Evolutionary conservation across 35 echinoderm and acorn worm species (phyloP), one percentile per base, ranked within the genome.

Genomic region (Hemicentrotus pulcherrimus): DNA sequence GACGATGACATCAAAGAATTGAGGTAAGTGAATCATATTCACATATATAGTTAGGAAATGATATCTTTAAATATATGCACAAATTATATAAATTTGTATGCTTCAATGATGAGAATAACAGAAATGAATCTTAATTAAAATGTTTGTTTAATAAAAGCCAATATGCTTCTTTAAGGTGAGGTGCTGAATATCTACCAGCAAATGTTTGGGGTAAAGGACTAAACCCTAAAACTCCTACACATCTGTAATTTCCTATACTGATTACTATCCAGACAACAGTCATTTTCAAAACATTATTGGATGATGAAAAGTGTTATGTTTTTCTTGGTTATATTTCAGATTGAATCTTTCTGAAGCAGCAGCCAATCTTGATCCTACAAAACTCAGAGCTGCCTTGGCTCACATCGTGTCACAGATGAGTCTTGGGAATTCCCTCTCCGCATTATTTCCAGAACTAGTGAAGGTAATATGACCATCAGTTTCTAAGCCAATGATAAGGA

Each of bases 391-490:
- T 46, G 91, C 91, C 11, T 33, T 93, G 46, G 91, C 91, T 31
- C 91, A 93, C 11, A 93, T 93, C 9, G 91, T 93, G 11, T 18
- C 18, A 46, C 91, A 93, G 91, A 93, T 93, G 91, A 93, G 32
- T 16, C 48, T 46, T 30, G 91, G 91, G 48, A 93, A 48, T 93
- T 31, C 91, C 46, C 91, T 93, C 46, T 93, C 91, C 0, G 91
- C 46, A 52, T 47, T 93, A 14, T 93, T 93, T 33, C 91, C 91
- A 55, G 91, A 93, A 93, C 91, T 93, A n/a, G 91, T 93, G 13
- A 93, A 93, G 91, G 91, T 93, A 47, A 50, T 14, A 14, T 90
- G 28, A 86, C 86, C 1, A 86, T 22, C 50, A 55, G 10, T 55
- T 14, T 55, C 50, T 12, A 55, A 55, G 50, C 50, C 9, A 55